A percentile compares a stretch with the other conserved stretches of the same genome.
These are phyloP conservation scores for Chrysolina haemoptera DNA, from an alignment of 2,888 invertebrate species.

Conservation along the genomic window DNA sequence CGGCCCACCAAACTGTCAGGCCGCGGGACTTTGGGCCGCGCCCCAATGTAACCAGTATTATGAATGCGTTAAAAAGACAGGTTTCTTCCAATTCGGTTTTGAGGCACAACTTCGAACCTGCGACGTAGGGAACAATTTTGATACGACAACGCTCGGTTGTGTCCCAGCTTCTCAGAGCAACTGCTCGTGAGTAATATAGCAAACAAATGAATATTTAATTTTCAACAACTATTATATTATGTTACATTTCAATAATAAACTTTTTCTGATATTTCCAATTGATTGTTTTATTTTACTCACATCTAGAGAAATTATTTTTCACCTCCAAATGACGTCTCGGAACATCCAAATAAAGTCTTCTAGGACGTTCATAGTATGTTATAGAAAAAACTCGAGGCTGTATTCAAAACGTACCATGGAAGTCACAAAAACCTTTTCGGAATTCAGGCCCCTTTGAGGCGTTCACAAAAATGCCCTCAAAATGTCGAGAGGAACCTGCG, in stretches of 20 bases:
- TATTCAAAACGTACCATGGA: no score
- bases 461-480: no score
- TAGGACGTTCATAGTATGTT: no score
- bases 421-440: no score
- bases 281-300: no score
- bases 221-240: background rate
- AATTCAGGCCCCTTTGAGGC: no score
- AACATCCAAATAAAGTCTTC: no score
- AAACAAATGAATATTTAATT: background rate
- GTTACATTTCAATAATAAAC: background rate
- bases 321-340: no score
- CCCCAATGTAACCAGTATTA: constrained; percentile 37
- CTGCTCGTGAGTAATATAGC: constrained; percentile 26
- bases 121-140: constrained; percentile 30
- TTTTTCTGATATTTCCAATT: no score
- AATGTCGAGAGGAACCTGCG: no score
- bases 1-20: constrained; percentile 27
- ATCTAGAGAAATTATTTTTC: no score
- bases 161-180: constrained; percentile 30
- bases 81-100: constrained; percentile 19
- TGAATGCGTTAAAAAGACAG: constrained; percentile 28
- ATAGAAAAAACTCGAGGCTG: no score
- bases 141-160: constrained; percentile 25
- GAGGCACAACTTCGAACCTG: constrained; percentile 27
- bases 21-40: constrained; percentile 25